Evolutionary conservation across 2,888 invertebrate species (phyloP), one percentile per base, ranked within the genome.

Genomic region (Drosophila emarginata): DNA sequence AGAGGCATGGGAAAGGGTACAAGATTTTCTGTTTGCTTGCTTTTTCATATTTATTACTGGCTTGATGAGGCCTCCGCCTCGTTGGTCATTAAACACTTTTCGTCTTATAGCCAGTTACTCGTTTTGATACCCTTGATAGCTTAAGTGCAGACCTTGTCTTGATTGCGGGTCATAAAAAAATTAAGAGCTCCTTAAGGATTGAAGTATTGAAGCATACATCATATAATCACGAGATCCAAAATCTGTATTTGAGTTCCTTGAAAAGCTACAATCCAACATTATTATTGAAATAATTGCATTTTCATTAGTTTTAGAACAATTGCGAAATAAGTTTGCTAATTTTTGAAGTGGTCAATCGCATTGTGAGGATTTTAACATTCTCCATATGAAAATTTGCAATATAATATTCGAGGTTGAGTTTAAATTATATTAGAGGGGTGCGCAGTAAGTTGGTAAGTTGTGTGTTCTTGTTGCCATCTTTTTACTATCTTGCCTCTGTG

Each of bases 121-220:
- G 54, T 36, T 32, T 15, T 53, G 11, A 12, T 28, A 60, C 71
- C 71, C 59, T 65, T 71, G 71, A 58, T 57, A 39, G 57, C 57
- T 57, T 39, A 23, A 60, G 28, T 36, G 54, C 54, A 18, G 73
- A 64, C 72, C 74, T 72, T 73, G 66, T 73, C 71, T 74, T 80
- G 80, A 80, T 78, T 82, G 79, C 65, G 60, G 50, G 51, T 69
- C 79, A 64, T 82, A 86, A 86, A 82, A 75, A 64, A 12, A 58
- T 59, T 54, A 71, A 82, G 69, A 69, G 80, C 72, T 71, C 64
- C 45, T 45, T 45, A 45, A 45, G 21, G 11, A 45, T n/a, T n/a
- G n/a, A 45, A 45, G 21, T 4, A 21, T 12, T 45, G 18, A 4
- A 21, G 12, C 32, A 45, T 45, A 21, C 21, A 45, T 45, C 45